phyloP scores from a whole-genome alignment of 2,888 invertebrate species.

The Sphecodes monilicornis region DNA sequence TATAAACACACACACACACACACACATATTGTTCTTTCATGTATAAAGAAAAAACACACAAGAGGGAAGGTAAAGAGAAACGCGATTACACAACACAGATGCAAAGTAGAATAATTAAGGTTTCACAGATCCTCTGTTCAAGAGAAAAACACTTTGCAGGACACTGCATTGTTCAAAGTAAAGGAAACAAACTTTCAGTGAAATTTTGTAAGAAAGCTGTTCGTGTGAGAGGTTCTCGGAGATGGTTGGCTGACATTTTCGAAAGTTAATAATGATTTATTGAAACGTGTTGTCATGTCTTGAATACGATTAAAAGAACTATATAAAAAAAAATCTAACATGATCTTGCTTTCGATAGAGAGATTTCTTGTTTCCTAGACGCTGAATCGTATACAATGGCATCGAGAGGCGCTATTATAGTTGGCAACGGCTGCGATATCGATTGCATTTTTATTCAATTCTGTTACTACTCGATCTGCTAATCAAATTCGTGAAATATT shows the following conservation, averaged over 20 bases:
- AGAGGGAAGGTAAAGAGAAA: slow-evolving; percentile 49
- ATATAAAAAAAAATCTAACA: slow-evolving; percentile 53
- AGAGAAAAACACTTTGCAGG: slow-evolving; percentile 52
- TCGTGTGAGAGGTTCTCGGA: slow-evolving; percentile 72
- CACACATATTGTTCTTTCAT: slow-evolving; percentile 74
- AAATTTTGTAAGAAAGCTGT: slow-evolving; percentile 69
- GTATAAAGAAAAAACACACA: slow-evolving; percentile 50
- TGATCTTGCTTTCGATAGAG: neutral
- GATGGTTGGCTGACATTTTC: slow-evolving; percentile 79
- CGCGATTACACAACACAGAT: slow-evolving; percentile 75
- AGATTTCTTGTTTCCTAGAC: neutral
- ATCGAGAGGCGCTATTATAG: neutral
- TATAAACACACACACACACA: no score
- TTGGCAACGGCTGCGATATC: neutral
- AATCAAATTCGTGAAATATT: slow-evolving; percentile 13
- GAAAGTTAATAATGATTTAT: slow-evolving; percentile 79
- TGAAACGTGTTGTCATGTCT: slow-evolving; percentile 81
- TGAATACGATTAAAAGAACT: slow-evolving; percentile 78
- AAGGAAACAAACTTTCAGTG: slow-evolving; percentile 63
- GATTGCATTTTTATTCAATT: slow-evolving; percentile 19
- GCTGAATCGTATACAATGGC: neutral
- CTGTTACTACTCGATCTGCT: neutral
- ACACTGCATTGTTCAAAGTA: slow-evolving; percentile 56
- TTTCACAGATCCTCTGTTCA: slow-evolving; percentile 70
- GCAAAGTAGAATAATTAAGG: slow-evolving; percentile 70